Evolutionary conservation across 2,797 vertebrate genomes (phyloP), one percentile per base, ranked within the genome.

Genomic region (Chiloscyllium punctatum): DNA sequence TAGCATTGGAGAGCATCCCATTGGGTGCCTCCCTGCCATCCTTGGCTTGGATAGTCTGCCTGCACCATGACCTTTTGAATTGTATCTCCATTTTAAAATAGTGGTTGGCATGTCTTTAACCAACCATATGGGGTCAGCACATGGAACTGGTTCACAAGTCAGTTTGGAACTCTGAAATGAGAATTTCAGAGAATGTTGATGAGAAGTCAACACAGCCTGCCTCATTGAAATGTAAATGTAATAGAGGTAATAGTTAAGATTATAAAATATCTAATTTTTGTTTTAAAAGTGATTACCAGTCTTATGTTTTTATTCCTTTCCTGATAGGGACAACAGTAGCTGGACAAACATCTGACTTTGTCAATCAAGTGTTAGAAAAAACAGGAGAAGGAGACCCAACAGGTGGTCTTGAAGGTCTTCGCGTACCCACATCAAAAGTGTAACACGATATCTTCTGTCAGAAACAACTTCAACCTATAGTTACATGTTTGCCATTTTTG

Each of bases 341-440:
- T 77, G 98, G 99, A 95, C 98, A 99, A 98, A 99, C 99, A 51
- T 99, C 99, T 21, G 99, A 99, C 97, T 99, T 99, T 86, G 99
- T 99, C 97, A 99, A 99, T 98, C 99, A 99, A 96, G 99, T 99
- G 97, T 98, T 99, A 98, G 99, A 99, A 98, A 99, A 98, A 97
- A 99, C 99, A 0, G 98, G 99, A 72, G 98, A 98, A 71, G 99
- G 99, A 86, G 98, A 99, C 97, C 98, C 99, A 97, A 99, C 99
- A 0, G 99, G 99, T n/a, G 99, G 99, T 96, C 98, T 99, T 95
- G 98, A 99, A 66, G 99, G 99, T 96, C 98, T 99, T 77, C 98
- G 99, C 95, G 99, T 99, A 96, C 99, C 99, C 95, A 98, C 98
- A 84, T 99, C 99, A 95, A 99, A 99, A 98, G 98, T 99, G 96